phyloP scores from a whole-genome alignment of 1,140 invertebrate species.

The Neodiprion lecontei region DNA sequence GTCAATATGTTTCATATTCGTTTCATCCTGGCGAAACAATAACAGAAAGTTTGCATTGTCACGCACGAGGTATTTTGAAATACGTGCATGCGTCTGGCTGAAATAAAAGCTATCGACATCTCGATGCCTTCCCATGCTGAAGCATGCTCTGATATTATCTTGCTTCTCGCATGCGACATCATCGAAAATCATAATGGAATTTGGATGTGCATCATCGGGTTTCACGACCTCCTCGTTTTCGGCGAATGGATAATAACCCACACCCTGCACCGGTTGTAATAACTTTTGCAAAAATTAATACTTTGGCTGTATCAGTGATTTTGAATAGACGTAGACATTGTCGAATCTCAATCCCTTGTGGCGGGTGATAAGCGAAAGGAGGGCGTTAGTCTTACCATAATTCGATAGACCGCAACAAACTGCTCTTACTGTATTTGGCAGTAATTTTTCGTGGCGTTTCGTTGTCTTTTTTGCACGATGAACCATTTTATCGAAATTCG shows the following conservation, averaged over 20 bases:
- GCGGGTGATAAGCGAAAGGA: slow-evolving; percentile 8
- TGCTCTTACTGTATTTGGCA: slow-evolving; percentile 25
- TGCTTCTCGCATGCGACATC: too few relatives aligned
- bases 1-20: slow-evolving; percentile 48
- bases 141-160: too few relatives aligned
- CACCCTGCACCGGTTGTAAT: slow-evolving; percentile 17
- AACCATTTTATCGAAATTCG: slow-evolving; percentile 26
- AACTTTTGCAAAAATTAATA: slow-evolving; percentile 1
- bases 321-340: slow-evolving; percentile 23
- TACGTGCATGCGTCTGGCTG: too few relatives aligned
- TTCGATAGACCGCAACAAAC: slow-evolving; percentile 15
- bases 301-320: slow-evolving; percentile 20
- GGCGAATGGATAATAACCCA: slow-evolving; percentile 9
- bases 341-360: slow-evolving; percentile 9
- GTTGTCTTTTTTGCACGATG: slow-evolving; percentile 12
- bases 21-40: slow-evolving; percentile 50
- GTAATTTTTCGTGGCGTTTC: slow-evolving; percentile 32
- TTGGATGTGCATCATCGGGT: too few relatives aligned
- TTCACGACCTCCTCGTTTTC: too few relatives aligned
- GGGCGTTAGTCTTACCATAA: slow-evolving; percentile 36
- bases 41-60: slow-evolving; percentile 27
- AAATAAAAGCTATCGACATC: too few relatives aligned
- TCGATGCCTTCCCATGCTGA: too few relatives aligned
- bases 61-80: too few relatives aligned
- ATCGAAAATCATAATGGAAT: too few relatives aligned